Evolutionary conservation across 2,888 invertebrate genomes (phyloP), one percentile per base, ranked within the genome.

Genomic region (Ornithoptera alexandrae): DNA sequence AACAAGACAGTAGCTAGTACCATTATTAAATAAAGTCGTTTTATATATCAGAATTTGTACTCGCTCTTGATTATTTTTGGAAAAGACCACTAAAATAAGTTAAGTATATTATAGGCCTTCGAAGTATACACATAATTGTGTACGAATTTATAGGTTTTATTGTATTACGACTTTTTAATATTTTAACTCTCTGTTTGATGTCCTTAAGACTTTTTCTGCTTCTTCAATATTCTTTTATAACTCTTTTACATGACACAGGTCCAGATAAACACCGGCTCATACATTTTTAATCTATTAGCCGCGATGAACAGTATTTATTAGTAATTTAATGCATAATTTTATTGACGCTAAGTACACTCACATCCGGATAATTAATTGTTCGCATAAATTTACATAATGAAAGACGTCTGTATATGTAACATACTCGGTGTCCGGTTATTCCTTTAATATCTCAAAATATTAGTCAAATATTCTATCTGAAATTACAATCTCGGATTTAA

Each of bases 401-500:
- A 22, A 58, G n/a, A 58, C n/a, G 57, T 10, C 22, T 60, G 42
- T 64, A 67, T 69, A 69, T 46, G 60, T 62, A 63, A 59, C 71
- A 64, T 67, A 68, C 56, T 59, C n/a, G 57, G 10, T 64, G 62
- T 69, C 63, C 65, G 69, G 50, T 66, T 59, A 57, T 65, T 64
- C 42, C 59, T 71, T 73, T 70, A 50, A 63, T 67, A 66, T 70
- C 68, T 73, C 71, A 74, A 76, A 76, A 76, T 78, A 78, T 74
- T 74, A 72, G 72, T 74, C 70, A 74, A 75, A 75, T 67, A 69
- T 69, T 65, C 75, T 80, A 87, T 87, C 86, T 84, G 77, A 74
- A 80, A 81, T 86, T 84, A 82, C 80, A 78, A 88, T 88, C 88
- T 84, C 76, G 71, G 81, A 78, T 84, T 84, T 88, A 89, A 90